Percentiles rank a stretch among this genome's conserved stretches.
Conservation (phyloP, 2,797 vertebrate species). For the Rhyacichthys aspro region DNA sequence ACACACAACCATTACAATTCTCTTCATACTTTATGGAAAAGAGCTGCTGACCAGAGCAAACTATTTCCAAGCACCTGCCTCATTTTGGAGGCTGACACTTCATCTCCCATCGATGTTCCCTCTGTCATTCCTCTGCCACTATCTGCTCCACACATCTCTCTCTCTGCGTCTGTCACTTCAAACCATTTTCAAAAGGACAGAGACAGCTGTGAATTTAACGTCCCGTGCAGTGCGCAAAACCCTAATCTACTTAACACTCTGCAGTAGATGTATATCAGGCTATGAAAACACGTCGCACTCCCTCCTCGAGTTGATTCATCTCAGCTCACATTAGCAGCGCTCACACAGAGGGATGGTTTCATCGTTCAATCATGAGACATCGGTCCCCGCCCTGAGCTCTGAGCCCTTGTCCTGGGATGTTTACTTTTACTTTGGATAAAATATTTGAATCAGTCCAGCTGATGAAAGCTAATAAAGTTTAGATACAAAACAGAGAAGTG, state of each 20-base stretch:
- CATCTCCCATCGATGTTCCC: conserved; percentile 40
- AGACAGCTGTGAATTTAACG: conserved; percentile 16
- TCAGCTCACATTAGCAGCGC: conserved; percentile 12
- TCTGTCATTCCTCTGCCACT: conserved; percentile 42
- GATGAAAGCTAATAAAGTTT: background rate
- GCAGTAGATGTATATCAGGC: conserved; percentile 27
- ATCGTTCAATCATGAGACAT: conserved; percentile 51
- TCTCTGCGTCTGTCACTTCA: background rate
- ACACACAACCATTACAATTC: no score
- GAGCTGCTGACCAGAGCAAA: no score
- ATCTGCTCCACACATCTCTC: conserved; percentile 41
- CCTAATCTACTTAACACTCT: conserved; percentile 28
- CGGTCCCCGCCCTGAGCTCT: conserved; percentile 43
- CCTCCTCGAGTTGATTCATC: conserved; percentile 38
- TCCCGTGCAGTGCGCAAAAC: conserved; percentile 11
- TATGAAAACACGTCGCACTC: conserved; percentile 29
- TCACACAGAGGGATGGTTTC: conserved; percentile 36
- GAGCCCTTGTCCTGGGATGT: conserved; percentile 28
- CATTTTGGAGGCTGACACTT: no score
- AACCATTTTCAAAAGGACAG: conserved; percentile 10
- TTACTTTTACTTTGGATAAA: conserved; percentile 8
- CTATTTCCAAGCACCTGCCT: no score
- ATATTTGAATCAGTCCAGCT: background rate
- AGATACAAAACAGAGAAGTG: background rate
- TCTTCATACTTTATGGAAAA: no score